Base-by-base conservation (phyloP, 2,113 vertebrate species). In the Sebastes fasciatus region DNA sequence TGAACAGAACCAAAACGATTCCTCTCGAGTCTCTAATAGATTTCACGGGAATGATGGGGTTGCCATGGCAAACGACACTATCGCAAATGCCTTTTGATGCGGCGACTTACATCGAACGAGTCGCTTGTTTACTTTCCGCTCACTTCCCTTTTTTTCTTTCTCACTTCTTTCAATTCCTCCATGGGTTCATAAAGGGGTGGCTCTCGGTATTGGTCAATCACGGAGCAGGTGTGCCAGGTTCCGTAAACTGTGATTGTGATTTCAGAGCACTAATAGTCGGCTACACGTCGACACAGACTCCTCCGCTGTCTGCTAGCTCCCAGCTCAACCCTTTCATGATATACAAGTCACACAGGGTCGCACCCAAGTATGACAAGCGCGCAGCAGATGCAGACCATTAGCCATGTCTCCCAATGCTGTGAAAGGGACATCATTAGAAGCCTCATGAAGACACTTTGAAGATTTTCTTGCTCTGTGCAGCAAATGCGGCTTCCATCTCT, bases 361-460 rank as follows among this genome's bases (percentile, higher is more conserved):
- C 66, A 4, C 61, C 83, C 11, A 40, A 72, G 78, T 60, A 83
- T 79, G 77, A 80, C 70, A 71, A 67, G 62, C 17, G 6, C 45
- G 79, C 46, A 78, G 79, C 82, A 86, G 82, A 87, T 67, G 87
- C 83, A 57, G 70, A 61, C 89, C 80, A 86, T 92, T 91, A 88
- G 82, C 61, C 43, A 42, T 60, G 79, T 65, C 78, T 84, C 74
- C 68, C 61, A 43, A 5, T 6, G 89, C 81, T 58, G 74, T 69
- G 69, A 83, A 71, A 68, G 80, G 73, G 83, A 85, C 82, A 80
- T 90, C 89, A 85, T 93, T 91, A 90, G 80, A 57, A 49, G 76
- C 62, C 40, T 74, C 64, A 26, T 55, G 70, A 76, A 88, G 88
- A 83, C 80, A 72, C 89, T 90, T 90, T 91, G 86, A 89, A 91